These are phyloP conservation scores for Alces alces DNA, from an alignment of 2,113 vertebrate species.

Conservation along the genomic window DNA sequence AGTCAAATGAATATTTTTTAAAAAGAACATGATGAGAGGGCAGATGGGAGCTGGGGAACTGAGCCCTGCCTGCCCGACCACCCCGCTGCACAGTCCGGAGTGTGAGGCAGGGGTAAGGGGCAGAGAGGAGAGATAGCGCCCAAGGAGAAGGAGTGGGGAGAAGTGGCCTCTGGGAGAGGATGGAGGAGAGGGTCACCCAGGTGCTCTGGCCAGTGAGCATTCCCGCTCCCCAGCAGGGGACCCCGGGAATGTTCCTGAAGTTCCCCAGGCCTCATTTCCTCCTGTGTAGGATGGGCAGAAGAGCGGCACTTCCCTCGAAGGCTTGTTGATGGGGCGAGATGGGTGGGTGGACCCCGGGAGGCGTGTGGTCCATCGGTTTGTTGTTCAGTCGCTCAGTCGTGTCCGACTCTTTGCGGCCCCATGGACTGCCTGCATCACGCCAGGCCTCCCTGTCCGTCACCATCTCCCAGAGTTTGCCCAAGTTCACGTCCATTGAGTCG, in stretches of 20 bases:
- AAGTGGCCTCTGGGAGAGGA: no score
- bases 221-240: fast-evolving
- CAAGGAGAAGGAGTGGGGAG: background rate
- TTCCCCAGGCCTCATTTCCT: background rate
- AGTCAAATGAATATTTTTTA: background rate
- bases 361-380: fast-evolving
- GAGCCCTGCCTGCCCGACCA: background rate
- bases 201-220: fast-evolving
- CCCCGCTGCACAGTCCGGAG: background rate
- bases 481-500: background rate
- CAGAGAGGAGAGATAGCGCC: no score
- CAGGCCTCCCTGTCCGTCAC: background rate
- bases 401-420: background rate
- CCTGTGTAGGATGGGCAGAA: background rate
- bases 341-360: background rate
- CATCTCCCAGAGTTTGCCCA: background rate
- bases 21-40: background rate
- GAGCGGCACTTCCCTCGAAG: fast-evolving
- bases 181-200: background rate
- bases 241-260: background rate
- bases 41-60: background rate
- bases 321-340: background rate
- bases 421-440: background rate
- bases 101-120: background rate
- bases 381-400: background rate